Percentiles rank a stretch among this genome's conserved stretches.
Evolutionary conservation across 2,797 vertebrate genomes (phyloP).

Genomic region (Mormyrus proboscirostris): DNA sequence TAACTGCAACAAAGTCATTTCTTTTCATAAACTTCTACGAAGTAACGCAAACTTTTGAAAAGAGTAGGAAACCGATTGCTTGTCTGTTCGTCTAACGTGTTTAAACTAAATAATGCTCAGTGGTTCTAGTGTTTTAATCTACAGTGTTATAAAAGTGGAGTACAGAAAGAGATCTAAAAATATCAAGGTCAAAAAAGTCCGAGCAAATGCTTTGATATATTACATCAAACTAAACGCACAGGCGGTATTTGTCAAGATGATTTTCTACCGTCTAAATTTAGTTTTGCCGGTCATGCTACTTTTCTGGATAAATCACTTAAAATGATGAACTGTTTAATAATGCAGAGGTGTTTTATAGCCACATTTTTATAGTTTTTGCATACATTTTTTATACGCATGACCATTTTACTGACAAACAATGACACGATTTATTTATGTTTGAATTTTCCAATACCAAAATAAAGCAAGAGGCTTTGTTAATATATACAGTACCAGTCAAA

Average conservation of each 20-base stretch:
- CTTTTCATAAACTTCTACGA: background rate
- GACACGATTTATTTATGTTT: background rate
- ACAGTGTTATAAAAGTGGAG: background rate
- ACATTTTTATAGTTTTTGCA: background rate
- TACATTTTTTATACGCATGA: background rate
- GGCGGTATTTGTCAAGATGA: background rate
- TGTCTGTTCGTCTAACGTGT: background rate
- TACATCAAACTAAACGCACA: background rate
- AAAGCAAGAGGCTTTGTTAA: background rate
- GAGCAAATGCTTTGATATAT: background rate
- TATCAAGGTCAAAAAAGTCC: background rate
- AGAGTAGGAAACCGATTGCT: background rate
- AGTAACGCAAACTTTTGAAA: background rate
- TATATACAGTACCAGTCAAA: background rate
- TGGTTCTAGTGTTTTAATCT: background rate
- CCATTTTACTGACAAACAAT: background rate
- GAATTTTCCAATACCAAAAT: background rate
- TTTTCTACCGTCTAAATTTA: background rate
- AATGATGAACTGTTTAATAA: background rate
- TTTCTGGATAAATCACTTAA: background rate
- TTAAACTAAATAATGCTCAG: background rate
- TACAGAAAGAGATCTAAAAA: background rate
- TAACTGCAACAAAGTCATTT: background rate
- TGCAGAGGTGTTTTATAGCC: background rate
- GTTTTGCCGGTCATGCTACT: background rate